A percentile compares a stretch with the other conserved stretches of the same genome.
Evolutionary conservation across 1,140 invertebrate species (phyloP).

Genomic region (Nymphalis io): DNA sequence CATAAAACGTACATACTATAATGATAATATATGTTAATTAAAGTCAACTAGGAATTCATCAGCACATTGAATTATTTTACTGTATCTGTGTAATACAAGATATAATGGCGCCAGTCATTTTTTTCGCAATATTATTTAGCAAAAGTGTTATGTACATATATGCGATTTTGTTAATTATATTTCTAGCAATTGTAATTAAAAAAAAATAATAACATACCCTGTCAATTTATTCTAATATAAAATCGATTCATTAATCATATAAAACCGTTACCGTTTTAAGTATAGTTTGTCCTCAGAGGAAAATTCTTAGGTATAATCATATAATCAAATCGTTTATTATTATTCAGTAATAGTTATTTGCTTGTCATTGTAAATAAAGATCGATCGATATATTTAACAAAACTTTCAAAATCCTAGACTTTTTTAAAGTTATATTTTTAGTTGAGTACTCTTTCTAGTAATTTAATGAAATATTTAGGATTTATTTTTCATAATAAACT

Average conservation of each 20-base stretch:
- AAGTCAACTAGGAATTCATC: not conserved
- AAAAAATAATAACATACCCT: too few species aligned
- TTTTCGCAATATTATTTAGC: too few species aligned
- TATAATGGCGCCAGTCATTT: not conserved
- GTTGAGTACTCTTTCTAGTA: not conserved
- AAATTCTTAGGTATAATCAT: too few species aligned
- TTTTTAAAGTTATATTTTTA: not conserved
- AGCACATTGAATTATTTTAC: not conserved
- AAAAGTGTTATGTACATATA: too few species aligned
- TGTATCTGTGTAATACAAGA: conserved; percentile 1
- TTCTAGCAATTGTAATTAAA: not conserved
- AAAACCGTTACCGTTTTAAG: too few species aligned
- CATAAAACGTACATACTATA: too few species aligned
- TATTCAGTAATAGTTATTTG: not conserved
- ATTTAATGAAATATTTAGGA: not conserved
- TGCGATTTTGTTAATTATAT: too few species aligned
- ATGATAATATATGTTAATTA: not conserved
- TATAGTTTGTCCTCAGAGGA: too few species aligned
- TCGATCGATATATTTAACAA: not conserved
- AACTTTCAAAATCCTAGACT: not conserved
- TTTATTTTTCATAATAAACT: conserved; percentile 1
- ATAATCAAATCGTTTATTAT: not conserved
- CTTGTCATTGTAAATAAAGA: not conserved
- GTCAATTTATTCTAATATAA: too few species aligned
- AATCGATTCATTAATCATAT: too few species aligned